phyloP scores from a whole-genome alignment of 1,140 invertebrate species.

The Drosophila bifasciata region DNA sequence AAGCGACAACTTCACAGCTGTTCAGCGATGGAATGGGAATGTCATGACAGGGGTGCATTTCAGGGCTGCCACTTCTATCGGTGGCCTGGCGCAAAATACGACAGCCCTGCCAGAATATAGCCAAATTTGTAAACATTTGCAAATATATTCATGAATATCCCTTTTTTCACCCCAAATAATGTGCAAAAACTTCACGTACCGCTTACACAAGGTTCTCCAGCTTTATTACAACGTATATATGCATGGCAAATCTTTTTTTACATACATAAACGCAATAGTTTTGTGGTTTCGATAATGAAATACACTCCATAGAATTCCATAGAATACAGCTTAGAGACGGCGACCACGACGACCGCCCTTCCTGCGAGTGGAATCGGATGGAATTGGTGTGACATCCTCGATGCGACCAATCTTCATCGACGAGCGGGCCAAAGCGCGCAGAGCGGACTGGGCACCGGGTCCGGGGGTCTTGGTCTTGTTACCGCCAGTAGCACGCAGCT shows the following conservation, averaged over 20 bases:
- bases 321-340: slow-evolving; percentile 93
- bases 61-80: slow-evolving; percentile 23
- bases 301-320: slow-evolving; percentile 2
- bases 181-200: background rate
- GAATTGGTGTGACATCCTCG: slow-evolving; percentile 99
- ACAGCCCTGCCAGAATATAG: background rate
- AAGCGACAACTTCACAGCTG: slow-evolving; percentile 51
- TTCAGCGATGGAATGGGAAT: slow-evolving; percentile 37
- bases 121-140: slow-evolving; percentile 36
- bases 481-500: slow-evolving; percentile 98
- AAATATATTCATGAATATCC: background rate
- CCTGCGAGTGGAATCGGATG: slow-evolving; percentile 98
- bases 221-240: slow-evolving; percentile 44
- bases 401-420: slow-evolving; percentile 99
- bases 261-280: slow-evolving; percentile 43
- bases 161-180: background rate
- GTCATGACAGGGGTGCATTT: slow-evolving; percentile 36
- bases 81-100: background rate
- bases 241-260: slow-evolving; percentile 31
- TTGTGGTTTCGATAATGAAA: background rate
- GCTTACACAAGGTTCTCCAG: slow-evolving; percentile 31
- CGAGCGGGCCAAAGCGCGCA: slow-evolving; percentile 98
- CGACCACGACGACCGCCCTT: slow-evolving; percentile 99
- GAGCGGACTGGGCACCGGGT: slow-evolving; percentile 98
- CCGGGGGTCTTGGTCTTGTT: slow-evolving; percentile 99